A percentile compares a stretch with the other conserved stretches of the same genome.
phyloP scores from a whole-genome alignment of 2,113 vertebrate genomes.

The Lampris megalopsis region DNA sequence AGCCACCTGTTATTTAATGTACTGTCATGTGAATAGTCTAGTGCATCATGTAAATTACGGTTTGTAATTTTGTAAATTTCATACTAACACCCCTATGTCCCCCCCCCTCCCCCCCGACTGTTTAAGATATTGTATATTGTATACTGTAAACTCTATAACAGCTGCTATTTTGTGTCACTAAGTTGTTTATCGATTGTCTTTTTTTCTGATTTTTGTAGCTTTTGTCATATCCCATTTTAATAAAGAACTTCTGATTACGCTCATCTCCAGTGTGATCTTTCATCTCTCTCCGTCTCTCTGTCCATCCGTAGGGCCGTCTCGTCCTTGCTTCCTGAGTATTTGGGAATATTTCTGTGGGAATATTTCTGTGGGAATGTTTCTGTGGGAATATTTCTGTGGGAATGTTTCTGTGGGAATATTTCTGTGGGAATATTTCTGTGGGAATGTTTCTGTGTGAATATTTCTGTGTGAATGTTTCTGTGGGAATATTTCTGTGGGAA shows the following conservation, averaged over 20 bases:
- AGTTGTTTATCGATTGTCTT: constrained; percentile 51
- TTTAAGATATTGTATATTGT: constrained; percentile 62
- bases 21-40: constrained; percentile 73
- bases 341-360: neutral
- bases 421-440: no score
- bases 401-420: no score
- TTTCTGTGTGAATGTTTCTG: neutral
- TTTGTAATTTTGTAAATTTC: constrained; percentile 71
- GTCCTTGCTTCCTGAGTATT: no score
- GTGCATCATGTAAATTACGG: constrained; percentile 62
- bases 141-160: constrained; percentile 63
- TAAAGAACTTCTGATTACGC: constrained; percentile 60
- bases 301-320: neutral
- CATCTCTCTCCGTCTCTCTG: neutral
- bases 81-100: constrained; percentile 36
- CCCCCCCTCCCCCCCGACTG: constrained; percentile 30
- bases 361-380: constrained; percentile 33
- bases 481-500: neutral
- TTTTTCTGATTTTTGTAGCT: constrained; percentile 57
- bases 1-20: constrained; percentile 69
- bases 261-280: neutral
- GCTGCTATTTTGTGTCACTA: constrained; percentile 78
- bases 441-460: constrained; percentile 4
- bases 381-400: no score
- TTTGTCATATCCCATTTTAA: constrained; percentile 73